These are phyloP conservation scores for Coregonus ussuriensis DNA, from an alignment of 2,797 vertebrate genomes.

Conservation along the genomic window DNA sequence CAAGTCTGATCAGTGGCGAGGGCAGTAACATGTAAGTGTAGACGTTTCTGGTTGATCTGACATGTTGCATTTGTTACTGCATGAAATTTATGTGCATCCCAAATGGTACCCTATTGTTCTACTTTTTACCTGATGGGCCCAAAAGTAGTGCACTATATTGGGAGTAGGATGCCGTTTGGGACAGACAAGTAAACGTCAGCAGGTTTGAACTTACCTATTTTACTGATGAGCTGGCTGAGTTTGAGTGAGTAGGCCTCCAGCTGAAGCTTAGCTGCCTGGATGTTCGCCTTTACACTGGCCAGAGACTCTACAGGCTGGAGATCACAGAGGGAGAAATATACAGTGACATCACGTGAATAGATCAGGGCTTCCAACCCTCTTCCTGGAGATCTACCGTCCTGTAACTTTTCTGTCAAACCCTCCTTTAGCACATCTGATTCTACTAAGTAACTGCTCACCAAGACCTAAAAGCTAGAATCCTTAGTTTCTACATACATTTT, in stretches of 20 bases:
- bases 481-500: too few species aligned
- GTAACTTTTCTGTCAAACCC: too few species aligned
- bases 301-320: slow-evolving; percentile 72
- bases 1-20: neutral
- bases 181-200: neutral
- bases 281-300: slow-evolving; percentile 64
- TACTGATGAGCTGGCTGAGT: slow-evolving; percentile 77
- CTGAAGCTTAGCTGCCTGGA: slow-evolving; percentile 77
- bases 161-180: neutral
- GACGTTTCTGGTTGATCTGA: neutral
- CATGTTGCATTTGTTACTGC: neutral
- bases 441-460: too few species aligned
- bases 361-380: too few species aligned
- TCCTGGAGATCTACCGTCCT: too few species aligned
- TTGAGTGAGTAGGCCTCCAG: slow-evolving; percentile 77
- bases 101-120: neutral
- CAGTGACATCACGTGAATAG: too few species aligned
- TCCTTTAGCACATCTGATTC: too few species aligned
- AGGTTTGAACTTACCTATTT: slow-evolving; percentile 78
- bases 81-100: neutral
- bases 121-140: neutral
- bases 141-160: neutral
- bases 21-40: neutral
- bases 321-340: neutral
- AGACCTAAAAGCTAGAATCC: too few species aligned